Percentiles rank a stretch among this genome's conserved stretches.
Conservation (phyloP, 2,888 invertebrate species). For the Sylvicola cinctus region DNA sequence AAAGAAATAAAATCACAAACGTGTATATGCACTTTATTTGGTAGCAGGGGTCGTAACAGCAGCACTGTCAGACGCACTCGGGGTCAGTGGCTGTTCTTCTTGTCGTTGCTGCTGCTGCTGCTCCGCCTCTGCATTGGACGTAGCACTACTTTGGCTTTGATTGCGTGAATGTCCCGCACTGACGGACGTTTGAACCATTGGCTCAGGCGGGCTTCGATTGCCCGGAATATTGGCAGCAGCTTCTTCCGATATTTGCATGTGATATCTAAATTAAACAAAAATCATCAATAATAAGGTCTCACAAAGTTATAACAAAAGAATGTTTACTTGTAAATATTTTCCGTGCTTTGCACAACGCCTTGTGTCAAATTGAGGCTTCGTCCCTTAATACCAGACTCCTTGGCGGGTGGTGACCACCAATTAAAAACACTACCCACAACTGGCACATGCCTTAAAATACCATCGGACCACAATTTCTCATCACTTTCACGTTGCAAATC, state of each 20-base stretch:
- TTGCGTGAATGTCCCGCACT: conserved; percentile 34
- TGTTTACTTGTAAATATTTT: conserved; percentile 41
- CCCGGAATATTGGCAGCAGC: conserved; percentile 33
- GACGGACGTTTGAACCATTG: conserved; percentile 46
- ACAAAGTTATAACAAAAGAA: not conserved
- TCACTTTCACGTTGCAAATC: conserved; percentile 82
- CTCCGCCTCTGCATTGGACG: conserved; percentile 12
- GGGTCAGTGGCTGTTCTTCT: too few relatives aligned
- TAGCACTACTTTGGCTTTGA: conserved; percentile 34
- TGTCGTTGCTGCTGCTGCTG: too few relatives aligned
- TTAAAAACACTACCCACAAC: conserved; percentile 85
- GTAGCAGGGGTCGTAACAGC: too few relatives aligned
- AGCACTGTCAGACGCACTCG: too few relatives aligned
- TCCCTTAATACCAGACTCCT: conserved; percentile 58
- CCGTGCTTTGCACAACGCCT: conserved; percentile 66
- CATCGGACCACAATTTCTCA: conserved; percentile 82
- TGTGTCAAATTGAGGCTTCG: conserved; percentile 57
- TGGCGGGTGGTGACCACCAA: conserved; percentile 85
- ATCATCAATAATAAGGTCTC: not conserved
- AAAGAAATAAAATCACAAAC: too few relatives aligned
- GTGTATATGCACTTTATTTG: too few relatives aligned
- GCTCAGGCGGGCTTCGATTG: conserved; percentile 42
- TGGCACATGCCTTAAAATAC: conserved; percentile 81
- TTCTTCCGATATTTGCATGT: conserved; percentile 52
- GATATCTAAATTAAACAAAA: conserved; percentile 30